Evolutionary conservation across 2,888 invertebrate species (phyloP).

Genomic region (Notocelia uddmanniana): DNA sequence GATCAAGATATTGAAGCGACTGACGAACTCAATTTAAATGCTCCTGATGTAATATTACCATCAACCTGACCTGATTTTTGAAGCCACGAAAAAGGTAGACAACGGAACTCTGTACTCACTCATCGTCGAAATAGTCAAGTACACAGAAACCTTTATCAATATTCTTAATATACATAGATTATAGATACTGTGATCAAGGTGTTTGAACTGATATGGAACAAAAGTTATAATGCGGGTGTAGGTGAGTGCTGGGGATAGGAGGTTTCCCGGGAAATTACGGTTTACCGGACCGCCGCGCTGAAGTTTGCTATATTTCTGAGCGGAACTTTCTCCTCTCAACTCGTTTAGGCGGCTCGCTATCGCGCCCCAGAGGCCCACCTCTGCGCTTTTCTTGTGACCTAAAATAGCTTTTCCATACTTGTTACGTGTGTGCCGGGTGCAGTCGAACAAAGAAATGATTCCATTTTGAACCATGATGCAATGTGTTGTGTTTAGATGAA

Average conservation of each 20-base stretch:
- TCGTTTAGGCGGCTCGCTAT: constrained; percentile 69
- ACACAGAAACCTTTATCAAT: background rate
- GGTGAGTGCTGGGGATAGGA: constrained; percentile 47
- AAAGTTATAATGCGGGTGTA: constrained; percentile 26
- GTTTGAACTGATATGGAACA: constrained; percentile 17
- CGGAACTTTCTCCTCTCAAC: constrained; percentile 68
- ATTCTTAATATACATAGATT: background rate
- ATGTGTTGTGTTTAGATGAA: too few relatives aligned
- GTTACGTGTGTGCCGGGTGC: background rate
- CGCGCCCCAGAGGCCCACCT: constrained; percentile 72
- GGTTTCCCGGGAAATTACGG: constrained; percentile 55
- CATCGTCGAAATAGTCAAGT: background rate
- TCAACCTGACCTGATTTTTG: too few relatives aligned
- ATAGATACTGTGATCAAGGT: background rate
- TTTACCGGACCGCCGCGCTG: constrained; percentile 56
- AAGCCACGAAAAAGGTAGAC: too few relatives aligned
- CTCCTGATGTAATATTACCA: too few relatives aligned
- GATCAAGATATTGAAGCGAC: too few relatives aligned
- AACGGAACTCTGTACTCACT: too few relatives aligned
- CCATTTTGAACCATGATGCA: too few relatives aligned
- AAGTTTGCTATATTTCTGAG: constrained; percentile 64
- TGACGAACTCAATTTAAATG: too few relatives aligned
- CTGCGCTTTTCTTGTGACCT: constrained; percentile 59
- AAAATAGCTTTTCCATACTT: constrained; percentile 42
- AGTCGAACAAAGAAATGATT: too few relatives aligned